phyloP scores from a whole-genome alignment of 2,888 invertebrate species.

The Nomada ruficornis region DNA sequence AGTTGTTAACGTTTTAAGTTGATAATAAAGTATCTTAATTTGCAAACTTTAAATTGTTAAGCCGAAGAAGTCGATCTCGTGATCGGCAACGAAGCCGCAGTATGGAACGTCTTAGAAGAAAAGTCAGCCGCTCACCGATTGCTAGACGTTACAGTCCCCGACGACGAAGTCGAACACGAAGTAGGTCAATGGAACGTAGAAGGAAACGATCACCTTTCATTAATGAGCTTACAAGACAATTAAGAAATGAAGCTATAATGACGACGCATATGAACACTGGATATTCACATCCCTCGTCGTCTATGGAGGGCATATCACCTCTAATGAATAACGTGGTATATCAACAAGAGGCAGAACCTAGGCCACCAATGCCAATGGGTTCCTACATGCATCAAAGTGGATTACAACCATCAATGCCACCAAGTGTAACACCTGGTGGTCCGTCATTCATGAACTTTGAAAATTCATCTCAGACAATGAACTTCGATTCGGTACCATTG shows the following conservation, averaged over 20 bases:
- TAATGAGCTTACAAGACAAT: slow-evolving; percentile 81
- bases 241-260: slow-evolving; percentile 75
- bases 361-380: slow-evolving; percentile 44
- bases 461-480: slow-evolving; percentile 70
- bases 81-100: slow-evolving; percentile 78
- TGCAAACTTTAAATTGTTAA: slow-evolving; percentile 67
- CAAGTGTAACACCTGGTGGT: slow-evolving; percentile 44
- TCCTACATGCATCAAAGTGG: slow-evolving; percentile 66
- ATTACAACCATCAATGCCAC: slow-evolving; percentile 58
- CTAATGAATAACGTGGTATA: slow-evolving; percentile 57
- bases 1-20: background rate
- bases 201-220: slow-evolving; percentile 82
- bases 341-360: slow-evolving; percentile 51
- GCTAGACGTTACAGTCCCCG: slow-evolving; percentile 72
- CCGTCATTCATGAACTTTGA: slow-evolving; percentile 75
- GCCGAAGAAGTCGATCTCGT: slow-evolving; percentile 80
- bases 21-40: slow-evolving; percentile 45
- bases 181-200: slow-evolving; percentile 77
- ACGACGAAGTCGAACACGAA: slow-evolving; percentile 72
- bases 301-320: slow-evolving; percentile 70
- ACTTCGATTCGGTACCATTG: slow-evolving; percentile 71
- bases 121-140: slow-evolving; percentile 79
- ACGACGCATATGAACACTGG: slow-evolving; percentile 54
- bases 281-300: slow-evolving; percentile 55
- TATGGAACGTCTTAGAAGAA: slow-evolving; percentile 75